Evolutionary conservation across 1,140 invertebrate species (phyloP).

Genomic region (Drosophila pallidifrons): DNA sequence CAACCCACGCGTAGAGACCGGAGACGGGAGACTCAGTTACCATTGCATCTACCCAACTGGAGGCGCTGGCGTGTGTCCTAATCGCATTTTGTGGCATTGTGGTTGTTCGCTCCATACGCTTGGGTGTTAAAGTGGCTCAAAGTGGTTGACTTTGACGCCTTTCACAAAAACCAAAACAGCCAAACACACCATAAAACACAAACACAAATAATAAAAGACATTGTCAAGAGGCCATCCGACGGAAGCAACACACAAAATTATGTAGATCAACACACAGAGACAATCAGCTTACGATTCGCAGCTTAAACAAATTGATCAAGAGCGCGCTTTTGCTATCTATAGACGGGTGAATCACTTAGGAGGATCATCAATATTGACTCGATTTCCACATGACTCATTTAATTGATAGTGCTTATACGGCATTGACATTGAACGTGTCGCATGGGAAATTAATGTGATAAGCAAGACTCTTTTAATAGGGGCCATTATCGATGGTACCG

Average conservation of each 20-base stretch:
- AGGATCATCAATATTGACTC: conserved; percentile 35
- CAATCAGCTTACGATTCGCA: conserved; percentile 26
- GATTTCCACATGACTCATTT: conserved; percentile 35
- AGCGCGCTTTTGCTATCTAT: conserved; percentile 28
- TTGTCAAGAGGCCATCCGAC: conserved; percentile 24
- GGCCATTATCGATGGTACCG: no score
- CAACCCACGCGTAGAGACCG: conserved; percentile 36
- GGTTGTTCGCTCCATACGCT: conserved; percentile 18
- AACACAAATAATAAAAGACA: conserved; percentile 18
- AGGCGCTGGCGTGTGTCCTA: conserved; percentile 40
- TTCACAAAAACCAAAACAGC: conserved; percentile 54
- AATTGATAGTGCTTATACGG: conserved; percentile 8
- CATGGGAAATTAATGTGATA: conserved; percentile 19
- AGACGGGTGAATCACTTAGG: conserved; percentile 29
- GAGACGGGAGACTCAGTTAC: conserved; percentile 1
- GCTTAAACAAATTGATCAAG: conserved; percentile 42
- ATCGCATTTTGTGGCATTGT: conserved; percentile 43
- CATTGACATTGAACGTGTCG: conserved; percentile 3
- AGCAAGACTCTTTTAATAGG: background rate
- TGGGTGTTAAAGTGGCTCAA: conserved; percentile 31
- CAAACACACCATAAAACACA: conserved; percentile 27
- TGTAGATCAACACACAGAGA: conserved; percentile 34
- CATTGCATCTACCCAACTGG: conserved; percentile 21
- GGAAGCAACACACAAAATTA: conserved; percentile 39
- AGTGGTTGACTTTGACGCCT: conserved; percentile 59